Percentiles rank a stretch among this genome's conserved stretches.
phyloP scores from a whole-genome alignment of 2,797 vertebrate genomes.

The Antennarius maculatus region DNA sequence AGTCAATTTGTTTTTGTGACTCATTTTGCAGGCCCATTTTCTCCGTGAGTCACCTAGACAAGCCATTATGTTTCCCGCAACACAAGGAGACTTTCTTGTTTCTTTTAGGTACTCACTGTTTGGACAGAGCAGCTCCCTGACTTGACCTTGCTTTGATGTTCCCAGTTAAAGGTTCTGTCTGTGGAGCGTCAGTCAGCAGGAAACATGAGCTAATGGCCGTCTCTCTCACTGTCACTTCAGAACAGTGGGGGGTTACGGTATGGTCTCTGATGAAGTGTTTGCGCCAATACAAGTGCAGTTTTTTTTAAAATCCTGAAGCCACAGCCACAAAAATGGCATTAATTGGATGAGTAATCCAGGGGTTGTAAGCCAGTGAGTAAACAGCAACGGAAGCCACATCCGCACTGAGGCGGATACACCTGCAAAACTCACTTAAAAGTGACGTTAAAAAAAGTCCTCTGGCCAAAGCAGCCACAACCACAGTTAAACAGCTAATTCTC shows the following conservation, averaged over 20 bases:
- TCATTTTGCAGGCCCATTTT: conserved; percentile 59
- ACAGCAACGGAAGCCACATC: conserved; percentile 57
- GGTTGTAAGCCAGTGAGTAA: conserved; percentile 57
- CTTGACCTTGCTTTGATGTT: conserved; percentile 69
- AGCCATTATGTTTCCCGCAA: conserved; percentile 55
- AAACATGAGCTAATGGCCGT: conserved; percentile 36
- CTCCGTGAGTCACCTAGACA: conserved; percentile 65
- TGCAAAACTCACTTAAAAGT: conserved; percentile 47
- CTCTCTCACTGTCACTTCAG: conserved; percentile 5
- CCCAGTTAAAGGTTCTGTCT: conserved; percentile 65
- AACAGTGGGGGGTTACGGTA: neutral
- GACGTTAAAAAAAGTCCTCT: conserved; percentile 19
- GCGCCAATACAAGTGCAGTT: conserved; percentile 1
- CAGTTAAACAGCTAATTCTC: neutral
- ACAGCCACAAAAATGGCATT: conserved; percentile 51
- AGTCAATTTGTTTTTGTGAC: conserved; percentile 64
- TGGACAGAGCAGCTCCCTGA: conserved; percentile 57
- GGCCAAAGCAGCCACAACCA: conserved; percentile 1
- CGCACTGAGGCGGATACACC: conserved; percentile 55
- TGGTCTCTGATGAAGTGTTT: conserved; percentile 25
- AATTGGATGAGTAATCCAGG: conserved; percentile 50
- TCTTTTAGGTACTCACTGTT: conserved; percentile 46
- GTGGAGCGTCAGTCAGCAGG: conserved; percentile 67
- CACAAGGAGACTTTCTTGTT: conserved; percentile 48
- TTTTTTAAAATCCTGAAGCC: conserved; percentile 41